These are phyloP conservation scores for Ischnura elegans DNA, from an alignment of 2,888 invertebrate species.

Conservation along the genomic window DNA sequence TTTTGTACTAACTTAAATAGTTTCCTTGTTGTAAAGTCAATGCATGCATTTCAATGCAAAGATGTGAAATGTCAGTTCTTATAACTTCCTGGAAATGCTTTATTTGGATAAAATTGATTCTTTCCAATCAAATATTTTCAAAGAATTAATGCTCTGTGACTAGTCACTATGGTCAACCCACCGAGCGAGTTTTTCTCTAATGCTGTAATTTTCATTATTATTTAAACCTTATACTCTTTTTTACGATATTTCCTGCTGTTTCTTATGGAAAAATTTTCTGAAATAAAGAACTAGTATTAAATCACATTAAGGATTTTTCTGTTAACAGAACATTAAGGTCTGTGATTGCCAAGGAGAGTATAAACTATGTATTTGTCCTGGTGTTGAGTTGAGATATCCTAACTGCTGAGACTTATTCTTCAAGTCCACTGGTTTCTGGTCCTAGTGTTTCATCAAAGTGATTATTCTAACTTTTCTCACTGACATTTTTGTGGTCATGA, in stretches of 20 bases:
- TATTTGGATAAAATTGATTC: neutral
- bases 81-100: conserved; percentile 1
- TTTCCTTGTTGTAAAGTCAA: conserved; percentile 30
- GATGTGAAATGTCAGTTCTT: conserved; percentile 29
- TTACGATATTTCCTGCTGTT: conserved; percentile 36
- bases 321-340: neutral
- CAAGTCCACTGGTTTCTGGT: too few relatives aligned
- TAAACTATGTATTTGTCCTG: neutral
- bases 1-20: conserved; percentile 9
- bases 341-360: neutral
- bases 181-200: conserved; percentile 46
- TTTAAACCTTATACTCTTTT: conserved; percentile 37
- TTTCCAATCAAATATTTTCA: conserved; percentile 10
- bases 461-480: too few relatives aligned
- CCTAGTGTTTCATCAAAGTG: too few relatives aligned
- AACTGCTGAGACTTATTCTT: too few relatives aligned
- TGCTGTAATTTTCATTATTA: neutral
- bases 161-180: conserved; percentile 66
- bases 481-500: too few relatives aligned
- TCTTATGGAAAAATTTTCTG: conserved; percentile 56
- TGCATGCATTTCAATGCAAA: conserved; percentile 3
- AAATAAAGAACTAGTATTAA: conserved; percentile 48
- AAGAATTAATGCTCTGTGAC: conserved; percentile 57
- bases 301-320: neutral
- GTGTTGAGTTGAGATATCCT: too few relatives aligned